Base-by-base conservation (phyloP, 2,888 invertebrate species). In the Smittia aterrima region DNA sequence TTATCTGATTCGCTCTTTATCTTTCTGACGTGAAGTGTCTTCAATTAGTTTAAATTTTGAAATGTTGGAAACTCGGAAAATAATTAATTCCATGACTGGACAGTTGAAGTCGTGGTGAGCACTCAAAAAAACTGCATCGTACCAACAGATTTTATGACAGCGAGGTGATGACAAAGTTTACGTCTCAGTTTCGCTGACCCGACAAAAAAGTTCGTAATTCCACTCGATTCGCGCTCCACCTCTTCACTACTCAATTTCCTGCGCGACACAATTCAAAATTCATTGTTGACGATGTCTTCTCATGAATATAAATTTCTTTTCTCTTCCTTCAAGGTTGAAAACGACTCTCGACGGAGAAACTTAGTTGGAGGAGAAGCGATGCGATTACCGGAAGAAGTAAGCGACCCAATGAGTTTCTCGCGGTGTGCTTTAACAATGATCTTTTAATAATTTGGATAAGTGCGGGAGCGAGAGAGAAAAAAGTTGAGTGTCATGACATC, bases 241-340 rank as follows among this genome's bases (percentile, higher is more conserved):
- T 47, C 16, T 7, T 38, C 9, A 9, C 9, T 11, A 47, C 16
- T 47, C 47, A 47, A 47, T 47, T 6, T 11, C 11, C 11, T 13
- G 47, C 47, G n/a, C 2, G n/a, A 47, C 2, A 47, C 47, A 47
- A 47, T 47, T 47, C 47, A 47, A 47, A 47, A 47, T 47, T 47
- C 47, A 47, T 47, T 47, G 47, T n/a, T n/a, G 16, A 47, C 2
- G 16, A 47, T n/a, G 11, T 47, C n/a, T 47, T n/a, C 16, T 47
- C 47, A 47, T 47, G 47, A 47, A 47, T 47, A 47, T 47, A 47
- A 47, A 47, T 11, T 47, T 11, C n/a, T n/a, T n/a, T 47, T n/a
- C 16, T 47, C 32, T 6, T 32, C n/a, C 32, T 47, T 47, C 16
- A 16, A 47, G 47, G 47, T n/a, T 47, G 11, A 6, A 2, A 47